phyloP scores from a whole-genome alignment of 2,888 invertebrate species.

The Lepidochrysops patricia region DNA sequence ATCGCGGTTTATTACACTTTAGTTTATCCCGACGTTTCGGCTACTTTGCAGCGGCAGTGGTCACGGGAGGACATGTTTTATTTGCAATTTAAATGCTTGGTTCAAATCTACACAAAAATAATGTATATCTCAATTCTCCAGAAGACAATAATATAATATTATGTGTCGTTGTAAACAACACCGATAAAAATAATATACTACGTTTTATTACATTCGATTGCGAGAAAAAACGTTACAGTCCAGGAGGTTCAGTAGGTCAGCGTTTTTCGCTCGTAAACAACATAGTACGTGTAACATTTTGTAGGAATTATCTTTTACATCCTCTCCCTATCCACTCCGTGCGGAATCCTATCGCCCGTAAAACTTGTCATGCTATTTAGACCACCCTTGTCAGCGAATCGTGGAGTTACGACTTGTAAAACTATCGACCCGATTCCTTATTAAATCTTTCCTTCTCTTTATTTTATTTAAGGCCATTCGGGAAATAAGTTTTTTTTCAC shows the following conservation, averaged over 20 bases:
- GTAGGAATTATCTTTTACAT: slow-evolving; percentile 6
- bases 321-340: neutral
- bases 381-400: slow-evolving; percentile 4
- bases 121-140: too few species aligned
- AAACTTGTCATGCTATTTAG: neutral
- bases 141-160: too few species aligned
- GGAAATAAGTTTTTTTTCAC: too few species aligned
- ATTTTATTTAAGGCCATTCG: neutral
- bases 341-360: neutral
- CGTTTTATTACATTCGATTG: neutral
- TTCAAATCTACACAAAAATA: too few species aligned
- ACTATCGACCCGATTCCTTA: neutral
- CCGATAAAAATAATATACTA: neutral
- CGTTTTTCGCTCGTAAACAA: slow-evolving; percentile 3
- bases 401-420: neutral
- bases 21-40: too few species aligned
- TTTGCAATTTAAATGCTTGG: too few species aligned
- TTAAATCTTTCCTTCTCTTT: neutral
- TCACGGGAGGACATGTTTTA: too few species aligned
- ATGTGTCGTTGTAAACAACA: neutral
- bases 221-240: neutral
- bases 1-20: too few species aligned
- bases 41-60: too few species aligned
- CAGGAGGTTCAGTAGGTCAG: neutral
- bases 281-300: slow-evolving; percentile 5